Percentiles rank a stretch among this genome's conserved stretches.
Conservation (phyloP, 2,113 vertebrate species). For the Glaucidium brasilianum region DNA sequence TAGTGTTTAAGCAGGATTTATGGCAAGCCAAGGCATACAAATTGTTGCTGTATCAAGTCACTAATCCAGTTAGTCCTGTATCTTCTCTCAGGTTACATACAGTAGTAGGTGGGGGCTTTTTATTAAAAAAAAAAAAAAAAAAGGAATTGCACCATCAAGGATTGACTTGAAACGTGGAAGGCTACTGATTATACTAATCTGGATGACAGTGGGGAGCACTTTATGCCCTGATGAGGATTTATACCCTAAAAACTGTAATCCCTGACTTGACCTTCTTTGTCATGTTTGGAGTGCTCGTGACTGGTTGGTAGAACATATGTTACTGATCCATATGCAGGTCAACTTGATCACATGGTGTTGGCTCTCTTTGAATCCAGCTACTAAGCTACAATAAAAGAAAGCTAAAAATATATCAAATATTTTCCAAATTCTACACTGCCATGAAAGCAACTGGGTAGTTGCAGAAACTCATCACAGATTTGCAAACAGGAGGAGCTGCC, state of each 20-base stretch:
- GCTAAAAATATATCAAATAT: constrained; percentile 59
- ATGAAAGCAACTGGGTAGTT: background rate
- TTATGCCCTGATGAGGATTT: background rate
- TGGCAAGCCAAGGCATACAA: background rate
- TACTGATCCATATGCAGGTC: background rate
- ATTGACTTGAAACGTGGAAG: constrained; percentile 8
- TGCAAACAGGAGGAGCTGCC: background rate
- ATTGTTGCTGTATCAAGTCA: constrained; percentile 41
- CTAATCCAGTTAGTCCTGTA: constrained; percentile 46
- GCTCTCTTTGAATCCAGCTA: constrained; percentile 33
- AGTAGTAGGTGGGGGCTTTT: background rate
- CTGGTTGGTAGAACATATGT: background rate
- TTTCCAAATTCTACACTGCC: background rate
- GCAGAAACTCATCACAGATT: background rate
- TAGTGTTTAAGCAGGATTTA: constrained; percentile 52
- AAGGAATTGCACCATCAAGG: background rate
- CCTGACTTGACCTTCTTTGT: background rate
- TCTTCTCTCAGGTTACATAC: constrained; percentile 31
- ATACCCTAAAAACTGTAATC: background rate
- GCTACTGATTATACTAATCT: constrained; percentile 13
- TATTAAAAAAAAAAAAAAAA: background rate
- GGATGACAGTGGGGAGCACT: background rate
- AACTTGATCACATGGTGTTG: background rate
- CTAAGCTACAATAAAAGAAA: constrained; percentile 49
- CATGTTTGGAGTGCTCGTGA: background rate